A percentile compares a stretch with the other conserved stretches of the same genome.
phyloP scores from a whole-genome alignment of 2,797 vertebrate species.

The Centropyge bicolor region DNA sequence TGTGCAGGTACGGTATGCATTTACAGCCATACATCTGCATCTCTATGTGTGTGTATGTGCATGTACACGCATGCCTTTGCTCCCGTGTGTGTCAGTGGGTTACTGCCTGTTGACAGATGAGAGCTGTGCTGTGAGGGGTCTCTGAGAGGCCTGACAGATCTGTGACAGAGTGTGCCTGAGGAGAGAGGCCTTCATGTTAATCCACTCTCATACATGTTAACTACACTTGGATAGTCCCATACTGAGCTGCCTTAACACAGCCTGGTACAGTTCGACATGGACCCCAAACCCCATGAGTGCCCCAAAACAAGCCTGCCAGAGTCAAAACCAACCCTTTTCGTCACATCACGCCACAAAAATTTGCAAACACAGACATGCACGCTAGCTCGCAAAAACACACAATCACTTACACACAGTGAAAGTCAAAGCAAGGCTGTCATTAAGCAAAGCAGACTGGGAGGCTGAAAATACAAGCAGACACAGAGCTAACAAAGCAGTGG shows the following conservation, averaged over 20 bases:
- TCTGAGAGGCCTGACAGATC: constrained; percentile 66
- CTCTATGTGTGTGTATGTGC: not conserved
- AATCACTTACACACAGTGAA: constrained; percentile 56
- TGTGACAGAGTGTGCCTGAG: constrained; percentile 70
- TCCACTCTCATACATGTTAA: constrained; percentile 66
- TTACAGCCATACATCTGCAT: not conserved
- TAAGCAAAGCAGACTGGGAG: constrained; percentile 67
- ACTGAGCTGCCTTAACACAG: constrained; percentile 48
- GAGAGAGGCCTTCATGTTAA: constrained; percentile 61
- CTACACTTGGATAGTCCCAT: constrained; percentile 50
- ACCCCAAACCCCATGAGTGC: constrained; percentile 12
- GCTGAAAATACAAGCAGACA: constrained; percentile 70
- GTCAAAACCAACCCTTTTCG: constrained; percentile 39
- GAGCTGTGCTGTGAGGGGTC: constrained; percentile 56
- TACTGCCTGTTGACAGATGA: constrained; percentile 62
- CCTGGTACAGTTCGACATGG: constrained; percentile 26
- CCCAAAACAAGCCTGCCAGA: constrained; percentile 43
- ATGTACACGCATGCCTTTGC: constrained; percentile 36
- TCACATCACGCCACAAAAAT: constrained; percentile 63
- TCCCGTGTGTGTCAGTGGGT: constrained; percentile 24
- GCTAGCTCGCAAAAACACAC: constrained; percentile 40
- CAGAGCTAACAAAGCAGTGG: constrained; percentile 63
- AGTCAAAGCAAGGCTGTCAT: constrained; percentile 78
- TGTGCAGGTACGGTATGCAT: not conserved
- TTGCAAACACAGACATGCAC: constrained; percentile 59